Evolutionary conservation across 2,888 invertebrate species (phyloP).

Genomic region (Luffia ferchaultella): DNA sequence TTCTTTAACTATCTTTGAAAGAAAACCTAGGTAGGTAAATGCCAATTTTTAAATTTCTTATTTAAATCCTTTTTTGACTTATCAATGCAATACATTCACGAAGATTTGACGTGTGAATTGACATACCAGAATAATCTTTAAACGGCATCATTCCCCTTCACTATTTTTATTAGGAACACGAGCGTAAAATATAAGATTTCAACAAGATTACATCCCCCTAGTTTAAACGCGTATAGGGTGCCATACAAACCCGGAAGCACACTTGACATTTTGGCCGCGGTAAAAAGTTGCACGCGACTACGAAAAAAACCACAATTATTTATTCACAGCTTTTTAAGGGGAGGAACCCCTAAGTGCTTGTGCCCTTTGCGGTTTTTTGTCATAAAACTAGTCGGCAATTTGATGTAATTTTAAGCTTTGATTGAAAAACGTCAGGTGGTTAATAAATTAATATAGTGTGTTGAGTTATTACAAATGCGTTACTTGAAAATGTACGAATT

Average conservation of each 20-base stretch:
- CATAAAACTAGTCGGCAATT: slow-evolving; percentile 4
- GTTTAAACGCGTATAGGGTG: slow-evolving; percentile 25
- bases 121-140: no score
- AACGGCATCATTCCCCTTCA: no score
- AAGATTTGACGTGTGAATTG: no score
- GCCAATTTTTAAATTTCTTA: no score
- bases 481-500: no score
- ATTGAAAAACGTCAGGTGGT: no score
- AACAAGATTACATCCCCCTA: neutral
- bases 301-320: slow-evolving; percentile 47
- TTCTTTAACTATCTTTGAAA: no score
- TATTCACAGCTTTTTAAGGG: slow-evolving; percentile 44
- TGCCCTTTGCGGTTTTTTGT: slow-evolving; percentile 18
- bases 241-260: slow-evolving; percentile 42
- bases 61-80: no score
- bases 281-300: slow-evolving; percentile 43
- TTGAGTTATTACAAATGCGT: no score
- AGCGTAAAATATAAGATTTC: neutral
- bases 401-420: neutral
- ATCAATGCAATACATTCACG: no score
- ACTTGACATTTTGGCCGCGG: slow-evolving; percentile 37
- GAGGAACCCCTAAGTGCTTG: slow-evolving; percentile 18
- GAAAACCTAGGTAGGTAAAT: no score
- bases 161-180: neutral
- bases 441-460: no score